Evolutionary conservation across 2,888 invertebrate species (phyloP), one percentile per base, ranked within the genome.

Genomic region (Rhingia campestris): DNA sequence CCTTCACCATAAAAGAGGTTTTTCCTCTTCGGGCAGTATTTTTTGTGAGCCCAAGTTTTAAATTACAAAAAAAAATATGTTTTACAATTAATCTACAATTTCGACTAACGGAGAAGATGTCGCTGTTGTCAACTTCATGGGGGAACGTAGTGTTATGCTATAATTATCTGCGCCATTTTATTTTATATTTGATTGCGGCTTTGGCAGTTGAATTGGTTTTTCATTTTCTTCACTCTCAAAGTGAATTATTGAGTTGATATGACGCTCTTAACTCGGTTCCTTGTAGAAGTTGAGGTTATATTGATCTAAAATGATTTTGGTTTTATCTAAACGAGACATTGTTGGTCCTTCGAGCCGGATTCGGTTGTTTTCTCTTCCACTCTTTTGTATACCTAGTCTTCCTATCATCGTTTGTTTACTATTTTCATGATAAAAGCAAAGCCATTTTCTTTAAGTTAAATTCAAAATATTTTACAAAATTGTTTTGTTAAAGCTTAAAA

Each of bases 81-180:
- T 69, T 35, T 53, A 56, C 32, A 53, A 61, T 43, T 75, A 84
- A 74, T 39, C 75, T 86, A 86, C 32, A 70, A 63, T 72, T 79
- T 79, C 87, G 88, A 88, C 88, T 88, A 87, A 86, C 88, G 89
- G 89, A 89, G 88, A 89, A 89, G 89, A 87, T 88, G 89, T 88
- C 86, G 81, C 30, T 76, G 39, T 41, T 72, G 12, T 76, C 75
- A 72, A 81, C 75, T 76, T 59, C 80, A 9, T 6, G 43, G 6
- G 58, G 14, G 70, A 74, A 70, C 63, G 22, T n/a, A 9, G 41
- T 32, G 1, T 33, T 7, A 5, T 75, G 33, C 12, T 33, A 22
- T 87, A 69, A 67, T 84, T 75, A 59, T 74, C 45, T 56, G 80
- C 63, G 74, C 73, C 37, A 53, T 61, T 59, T 75, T 63, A 64